Percentiles rank a stretch among this genome's conserved stretches.
Evolutionary conservation across 2,113 vertebrate genomes (phyloP).

Genomic region (Tauraco erythrolophus): DNA sequence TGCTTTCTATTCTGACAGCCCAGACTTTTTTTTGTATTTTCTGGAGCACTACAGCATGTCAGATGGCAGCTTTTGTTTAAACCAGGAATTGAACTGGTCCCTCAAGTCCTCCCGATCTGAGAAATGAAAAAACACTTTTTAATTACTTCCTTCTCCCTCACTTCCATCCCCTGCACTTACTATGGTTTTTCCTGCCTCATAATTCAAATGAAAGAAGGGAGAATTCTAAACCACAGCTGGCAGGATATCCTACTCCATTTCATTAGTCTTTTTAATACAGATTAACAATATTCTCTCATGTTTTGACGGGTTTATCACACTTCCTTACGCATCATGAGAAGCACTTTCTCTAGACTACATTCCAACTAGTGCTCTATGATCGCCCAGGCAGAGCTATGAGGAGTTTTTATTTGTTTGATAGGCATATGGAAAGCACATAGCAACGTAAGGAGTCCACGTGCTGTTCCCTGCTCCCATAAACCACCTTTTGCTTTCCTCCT

Average conservation of each 20-base stretch:
- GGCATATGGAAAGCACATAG: not conserved
- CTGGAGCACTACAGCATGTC: not conserved
- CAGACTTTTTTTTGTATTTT: not conserved
- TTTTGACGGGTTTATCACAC: not conserved
- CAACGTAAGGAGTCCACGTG: accelerated
- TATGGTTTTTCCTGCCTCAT: not conserved
- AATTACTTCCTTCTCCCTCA: not conserved
- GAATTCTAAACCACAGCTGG: slow-evolving; percentile 14
- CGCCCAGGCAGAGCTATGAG: not conserved
- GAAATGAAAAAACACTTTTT: not conserved
- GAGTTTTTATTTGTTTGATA: not conserved
- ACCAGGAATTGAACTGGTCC: not conserved
- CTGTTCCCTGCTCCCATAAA: not conserved
- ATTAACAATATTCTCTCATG: not conserved
- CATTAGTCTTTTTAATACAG: slow-evolving; percentile 15
- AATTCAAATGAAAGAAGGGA: slow-evolving; percentile 1
- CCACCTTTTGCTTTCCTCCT: not conserved
- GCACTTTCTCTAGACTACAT: not conserved
- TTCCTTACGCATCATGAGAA: not conserved
- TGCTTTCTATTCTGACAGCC: not conserved
- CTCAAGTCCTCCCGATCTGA: not conserved
- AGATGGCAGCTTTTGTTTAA: not conserved
- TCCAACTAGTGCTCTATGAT: not conserved
- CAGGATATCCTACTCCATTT: not conserved
- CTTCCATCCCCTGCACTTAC: not conserved